Base-by-base conservation (phyloP, 1,140 invertebrate species). In the Drosophila melanica region DNA sequence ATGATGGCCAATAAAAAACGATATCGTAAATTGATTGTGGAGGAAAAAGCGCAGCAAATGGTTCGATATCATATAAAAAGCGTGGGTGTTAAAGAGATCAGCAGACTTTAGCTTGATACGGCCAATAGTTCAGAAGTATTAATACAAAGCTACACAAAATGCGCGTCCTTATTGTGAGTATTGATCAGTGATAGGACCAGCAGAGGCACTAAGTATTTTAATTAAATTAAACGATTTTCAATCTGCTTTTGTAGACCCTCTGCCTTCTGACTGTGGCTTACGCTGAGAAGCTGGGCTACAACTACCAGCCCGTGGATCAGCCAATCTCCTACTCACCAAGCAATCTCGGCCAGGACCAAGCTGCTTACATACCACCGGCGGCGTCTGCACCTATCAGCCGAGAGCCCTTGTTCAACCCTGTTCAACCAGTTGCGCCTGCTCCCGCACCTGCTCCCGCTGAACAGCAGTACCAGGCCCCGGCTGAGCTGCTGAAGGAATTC, bases 401-500 rank as follows among this genome's bases (percentile, higher is more conserved):
- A 5, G 69, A 80, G 16, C 18, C 65, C 6, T 12, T 42, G 20
- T 30, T 62, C 20, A 23, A 4, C 58, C 33, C 59, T 5, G 14
- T 5, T 10, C 20, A 27, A 27, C 44, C 51, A 12, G 35, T n/a
- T 3, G 11, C 7, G 10, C 4, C 10, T 18, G 48, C 27, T 8
- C 16, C 39, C n/a, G 16, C 53, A 7, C 4, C 18, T 1, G 39
- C 41, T 3, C 20, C 41, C 9, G 60, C 35, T 10, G 35, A 64
- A 35, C 58, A 71, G 23, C 1, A 33, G 4, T 53, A 72, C 0
- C 65, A 73, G 1, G 75, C 81, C 2, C 73, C 84, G 2, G 69
- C 79, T 3, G 90, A 90, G 70, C 70, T 90, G 23, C 77, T 81
- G n/a, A 91, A 91, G 69, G 90, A 91, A 54, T 91, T 90, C 75